These are phyloP conservation scores for Anorthoa munda DNA, from an alignment of 2,888 invertebrate species.

Conservation along the genomic window DNA sequence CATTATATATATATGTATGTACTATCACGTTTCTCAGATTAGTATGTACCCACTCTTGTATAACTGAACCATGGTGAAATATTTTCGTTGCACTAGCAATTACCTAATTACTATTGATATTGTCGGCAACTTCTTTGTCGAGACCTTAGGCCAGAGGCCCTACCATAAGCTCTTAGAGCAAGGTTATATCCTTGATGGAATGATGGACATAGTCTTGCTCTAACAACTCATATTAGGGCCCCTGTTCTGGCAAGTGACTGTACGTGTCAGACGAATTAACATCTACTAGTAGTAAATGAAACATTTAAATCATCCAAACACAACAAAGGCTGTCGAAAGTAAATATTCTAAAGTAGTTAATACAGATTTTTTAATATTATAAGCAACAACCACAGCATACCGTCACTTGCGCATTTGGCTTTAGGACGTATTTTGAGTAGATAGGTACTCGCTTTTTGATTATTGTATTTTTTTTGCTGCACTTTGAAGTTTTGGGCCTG, in stretches of 20 bases:
- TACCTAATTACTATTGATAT: slow-evolving; percentile 34
- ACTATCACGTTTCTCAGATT: slow-evolving; percentile 55
- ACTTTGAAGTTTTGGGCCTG: slow-evolving; percentile 59
- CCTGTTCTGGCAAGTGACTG: slow-evolving; percentile 49
- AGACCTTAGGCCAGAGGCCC: slow-evolving; percentile 7
- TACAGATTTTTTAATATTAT: slow-evolving; percentile 47
- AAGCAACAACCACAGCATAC: slow-evolving; percentile 49
- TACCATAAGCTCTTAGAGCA: too few species aligned
- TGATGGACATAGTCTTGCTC: too few species aligned
- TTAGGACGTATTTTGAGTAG: slow-evolving; percentile 44
- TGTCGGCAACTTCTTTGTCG: slow-evolving; percentile 19
- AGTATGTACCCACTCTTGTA: slow-evolving; percentile 40
- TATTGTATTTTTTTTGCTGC: slow-evolving; percentile 24
- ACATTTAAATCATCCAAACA: slow-evolving; percentile 39
- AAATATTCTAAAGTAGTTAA: slow-evolving; percentile 61
- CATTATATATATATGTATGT: slow-evolving; percentile 51
- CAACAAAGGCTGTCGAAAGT: slow-evolving; percentile 58
- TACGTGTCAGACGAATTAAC: slow-evolving; percentile 39
- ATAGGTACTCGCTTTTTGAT: slow-evolving; percentile 21
- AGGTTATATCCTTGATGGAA: too few species aligned
- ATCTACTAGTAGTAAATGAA: slow-evolving; percentile 30
- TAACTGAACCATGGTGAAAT: slow-evolving; percentile 37
- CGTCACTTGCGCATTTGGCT: slow-evolving; percentile 48
- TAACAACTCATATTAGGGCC: too few species aligned
- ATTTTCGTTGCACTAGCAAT: slow-evolving; percentile 57